Percentiles rank a stretch among this genome's conserved stretches.
Conservation (phyloP, 2,797 vertebrate species). For the Coreius guichenoti region DNA sequence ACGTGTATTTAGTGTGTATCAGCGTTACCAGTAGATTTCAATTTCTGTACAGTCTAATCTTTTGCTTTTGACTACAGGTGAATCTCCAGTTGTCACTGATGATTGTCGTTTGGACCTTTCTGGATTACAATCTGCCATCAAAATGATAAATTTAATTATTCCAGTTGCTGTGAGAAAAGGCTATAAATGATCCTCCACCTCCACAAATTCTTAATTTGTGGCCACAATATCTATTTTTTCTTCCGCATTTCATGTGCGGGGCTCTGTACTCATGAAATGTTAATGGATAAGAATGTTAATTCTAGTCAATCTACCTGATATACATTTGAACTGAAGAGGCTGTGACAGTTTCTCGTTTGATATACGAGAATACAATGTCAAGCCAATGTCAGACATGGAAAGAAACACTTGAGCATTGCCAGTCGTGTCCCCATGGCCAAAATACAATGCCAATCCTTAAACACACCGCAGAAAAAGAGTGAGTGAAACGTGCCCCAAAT, state of each 20-base stretch:
- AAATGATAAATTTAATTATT: too few relatives aligned
- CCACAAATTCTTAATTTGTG: neutral
- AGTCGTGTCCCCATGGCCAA: slow-evolving; percentile 10
- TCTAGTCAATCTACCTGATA: slow-evolving; percentile 6
- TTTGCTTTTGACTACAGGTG: too few relatives aligned
- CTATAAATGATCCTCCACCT: too few relatives aligned
- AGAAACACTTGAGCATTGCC: slow-evolving; percentile 13
- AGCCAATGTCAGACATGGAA: neutral
- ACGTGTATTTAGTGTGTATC: too few relatives aligned
- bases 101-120: too few relatives aligned
- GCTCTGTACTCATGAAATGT: neutral
- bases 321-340: slow-evolving; percentile 5
- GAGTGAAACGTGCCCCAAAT: slow-evolving; percentile 14
- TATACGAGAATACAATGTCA: neutral
- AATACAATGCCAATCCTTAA: slow-evolving; percentile 28
- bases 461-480: slow-evolving; percentile 23
- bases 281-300: slow-evolving; percentile 15
- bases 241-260: neutral
- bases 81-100: too few relatives aligned
- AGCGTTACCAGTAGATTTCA: too few relatives aligned
- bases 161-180: too few relatives aligned
- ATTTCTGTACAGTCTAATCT: too few relatives aligned
- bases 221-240: neutral
- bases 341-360: neutral
- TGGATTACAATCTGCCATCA: too few relatives aligned